These are phyloP conservation scores for Myripristis murdjan DNA, from an alignment of 2,797 vertebrate species.

Conservation along the genomic window DNA sequence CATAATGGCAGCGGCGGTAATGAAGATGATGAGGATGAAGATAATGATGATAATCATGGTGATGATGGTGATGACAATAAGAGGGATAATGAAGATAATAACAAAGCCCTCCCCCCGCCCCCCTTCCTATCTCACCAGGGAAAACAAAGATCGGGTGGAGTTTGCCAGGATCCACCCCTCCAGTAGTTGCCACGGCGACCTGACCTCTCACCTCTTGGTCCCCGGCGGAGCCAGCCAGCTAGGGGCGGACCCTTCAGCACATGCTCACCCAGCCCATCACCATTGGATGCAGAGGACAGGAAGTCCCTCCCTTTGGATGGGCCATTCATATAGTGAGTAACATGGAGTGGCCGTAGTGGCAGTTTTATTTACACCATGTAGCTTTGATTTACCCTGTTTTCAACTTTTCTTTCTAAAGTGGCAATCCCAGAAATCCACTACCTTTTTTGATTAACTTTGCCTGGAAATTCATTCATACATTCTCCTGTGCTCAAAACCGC, in stretches of 20 bases:
- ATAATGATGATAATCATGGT: constrained; percentile 81
- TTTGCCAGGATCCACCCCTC: constrained; percentile 94
- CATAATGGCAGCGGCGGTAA: constrained; percentile 77
- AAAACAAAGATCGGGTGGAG: constrained; percentile 96
- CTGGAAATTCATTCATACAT: too few species aligned
- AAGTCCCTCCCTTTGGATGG: constrained; percentile 98
- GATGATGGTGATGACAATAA: constrained; percentile 67
- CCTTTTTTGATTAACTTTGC: too few species aligned
- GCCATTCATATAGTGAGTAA: constrained; percentile 93
- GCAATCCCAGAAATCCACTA: too few species aligned
- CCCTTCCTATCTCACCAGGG: constrained; percentile 81
- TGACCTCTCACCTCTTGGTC: constrained; percentile 94
- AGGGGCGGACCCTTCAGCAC: constrained; percentile 87
- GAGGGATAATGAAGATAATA: constrained; percentile 78
- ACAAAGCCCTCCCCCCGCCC: constrained; percentile 31
- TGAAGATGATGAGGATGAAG: constrained; percentile 78
- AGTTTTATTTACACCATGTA: too few species aligned
- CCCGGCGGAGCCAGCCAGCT: constrained; percentile 89
- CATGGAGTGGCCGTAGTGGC: too few species aligned
- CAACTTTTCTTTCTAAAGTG: too few species aligned
- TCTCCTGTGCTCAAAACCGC: too few species aligned
- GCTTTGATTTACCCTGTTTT: too few species aligned
- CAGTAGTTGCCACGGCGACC: constrained; percentile 93
- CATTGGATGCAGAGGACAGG: constrained; percentile 96
- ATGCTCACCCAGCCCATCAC: constrained; percentile 91